Base-by-base conservation (phyloP, 1,140 invertebrate species). In the Sycophaga agraensis region DNA sequence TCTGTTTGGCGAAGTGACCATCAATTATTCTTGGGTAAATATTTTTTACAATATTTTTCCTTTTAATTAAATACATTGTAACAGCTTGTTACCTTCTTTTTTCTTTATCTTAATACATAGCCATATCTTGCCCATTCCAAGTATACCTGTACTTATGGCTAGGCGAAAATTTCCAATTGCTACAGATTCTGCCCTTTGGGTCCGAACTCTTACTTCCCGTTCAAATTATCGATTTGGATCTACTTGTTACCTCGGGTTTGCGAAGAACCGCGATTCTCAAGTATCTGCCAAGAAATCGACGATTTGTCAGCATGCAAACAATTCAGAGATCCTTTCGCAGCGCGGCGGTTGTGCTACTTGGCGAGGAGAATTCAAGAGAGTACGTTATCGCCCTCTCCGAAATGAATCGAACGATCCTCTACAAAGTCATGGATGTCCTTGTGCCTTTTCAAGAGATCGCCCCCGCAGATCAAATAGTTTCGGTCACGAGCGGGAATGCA, bases 101-200 rank as follows among this genome's bases (percentile, higher is more conserved):
- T n/a, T n/a, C n/a, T n/a, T n/a, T n/a, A n/a, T n/a, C n/a, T n/a
- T 16, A 28, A 26, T 28, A 28, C 31, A 3, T 14, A 17, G 71
- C 60, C 3, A 49, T 73, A 8, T 63, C 62, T 0, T 60, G 68
- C 0, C 4, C 31, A 0, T 17, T n/a, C 0, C 62, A 59, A 0
- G 46, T 72, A 14, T 60, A 58, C 7, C 65, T 84, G 14, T 85
- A 82, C 57, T 69, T 68, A 17, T 85, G 82, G 83, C 62, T 77
- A 26, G 78, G 77, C 22, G 76, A 73, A 40, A 78, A 84, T 66
- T 86, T 86, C 66, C 83, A 86, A 70, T 51, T 72, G 2, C 68
- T 80, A 7, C 74, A 82, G 37, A 51, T 64, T 7, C 63, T 86
- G 9, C 5, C 42, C 19, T 58, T 63, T 16, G 61, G 51, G 0